Conservation (phyloP, 37 sponge, comb jelly and placozoan genomes). For the Hormiphora californensis region DNA sequence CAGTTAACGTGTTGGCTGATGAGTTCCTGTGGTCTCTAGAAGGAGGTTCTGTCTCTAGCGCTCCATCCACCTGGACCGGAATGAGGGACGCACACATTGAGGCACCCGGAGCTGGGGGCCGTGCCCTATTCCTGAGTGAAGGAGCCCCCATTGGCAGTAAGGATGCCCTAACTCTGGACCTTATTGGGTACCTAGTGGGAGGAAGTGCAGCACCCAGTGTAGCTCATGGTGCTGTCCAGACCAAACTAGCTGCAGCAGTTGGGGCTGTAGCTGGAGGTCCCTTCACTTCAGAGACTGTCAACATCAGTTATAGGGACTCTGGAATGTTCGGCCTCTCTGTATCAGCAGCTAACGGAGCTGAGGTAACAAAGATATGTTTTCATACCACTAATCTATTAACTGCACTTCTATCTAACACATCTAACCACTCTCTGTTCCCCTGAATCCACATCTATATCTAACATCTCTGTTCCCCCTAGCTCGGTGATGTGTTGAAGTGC, state of each 20-base stretch:
- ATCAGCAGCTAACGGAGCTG: not conserved
- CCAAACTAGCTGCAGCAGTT: not conserved
- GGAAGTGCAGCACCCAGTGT: not conserved
- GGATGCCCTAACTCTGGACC: not conserved
- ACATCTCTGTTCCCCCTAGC: not conserved
- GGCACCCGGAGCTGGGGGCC: not conserved
- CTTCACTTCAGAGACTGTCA: not conserved
- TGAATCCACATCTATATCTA: not conserved
- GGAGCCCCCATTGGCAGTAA: not conserved
- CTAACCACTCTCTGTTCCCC: no score
- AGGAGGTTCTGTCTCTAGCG: not conserved
- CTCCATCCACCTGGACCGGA: constrained; percentile 19
- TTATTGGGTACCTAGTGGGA: not conserved
- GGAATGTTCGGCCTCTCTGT: constrained; percentile 19
- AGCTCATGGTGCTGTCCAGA: not conserved
- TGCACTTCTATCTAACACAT: no score
- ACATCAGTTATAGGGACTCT: not conserved
- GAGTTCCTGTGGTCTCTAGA: constrained; percentile 45
- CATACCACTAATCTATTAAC: no score
- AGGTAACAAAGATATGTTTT: no score
- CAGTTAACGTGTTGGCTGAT: not conserved
- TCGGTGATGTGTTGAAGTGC: constrained; percentile 20
- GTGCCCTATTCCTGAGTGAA: not conserved
- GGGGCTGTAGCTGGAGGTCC: not conserved
- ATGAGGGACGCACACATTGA: constrained; percentile 29